Base-by-base conservation (phyloP, 2,888 invertebrate species). In the Eristalinus sepulchralis region DNA sequence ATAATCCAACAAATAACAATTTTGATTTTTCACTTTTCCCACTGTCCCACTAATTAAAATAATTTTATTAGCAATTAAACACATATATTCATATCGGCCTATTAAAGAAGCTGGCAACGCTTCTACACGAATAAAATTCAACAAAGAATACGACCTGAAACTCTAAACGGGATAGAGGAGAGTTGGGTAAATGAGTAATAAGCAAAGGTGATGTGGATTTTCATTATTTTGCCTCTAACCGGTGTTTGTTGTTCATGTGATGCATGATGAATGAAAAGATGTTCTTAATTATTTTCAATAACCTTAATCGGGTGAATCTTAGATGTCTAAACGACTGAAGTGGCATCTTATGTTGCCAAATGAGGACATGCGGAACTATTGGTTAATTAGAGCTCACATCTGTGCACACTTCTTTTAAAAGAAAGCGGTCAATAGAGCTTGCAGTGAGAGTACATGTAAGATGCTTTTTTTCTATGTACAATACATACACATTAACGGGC, bases 91-190 rank as follows among this genome's bases (percentile, higher is more conserved):
- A n/a, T n/a, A n/a, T n/a, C n/a, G n/a, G n/a, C n/a, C n/a, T n/a
- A n/a, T n/a, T n/a, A n/a, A n/a, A 34, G 2, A 22, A 17, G 1
- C 24, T 73, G 73, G 73, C 73, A 73, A 73, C 11, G 55, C 64
- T 27, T 1, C 3, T 4, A 8, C n/a, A n/a, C 17, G 17, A 47
- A 17, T 17, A 47, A 47, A 47, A n/a, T n/a, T 6, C 39, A 17
- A 17, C 5, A 17, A 6, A 47, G 17, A 0, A 8, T 17, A 47
- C 2, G n/a, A 47, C 17, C 17, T 8, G 6, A 17, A 47, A 1
- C n/a, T n/a, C 17, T 17, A 47, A 47, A 17, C 47, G 17, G 6
- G 47, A 47, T n/a, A 8, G 17, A 47, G 17, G 17, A 17, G 47
- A 47, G 17, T 47, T 27, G 5, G 17, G n/a, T 17, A 17, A n/a